Evolutionary conservation across 2,113 vertebrate species (phyloP).

Genomic region (Gadus chalcogrammus): DNA sequence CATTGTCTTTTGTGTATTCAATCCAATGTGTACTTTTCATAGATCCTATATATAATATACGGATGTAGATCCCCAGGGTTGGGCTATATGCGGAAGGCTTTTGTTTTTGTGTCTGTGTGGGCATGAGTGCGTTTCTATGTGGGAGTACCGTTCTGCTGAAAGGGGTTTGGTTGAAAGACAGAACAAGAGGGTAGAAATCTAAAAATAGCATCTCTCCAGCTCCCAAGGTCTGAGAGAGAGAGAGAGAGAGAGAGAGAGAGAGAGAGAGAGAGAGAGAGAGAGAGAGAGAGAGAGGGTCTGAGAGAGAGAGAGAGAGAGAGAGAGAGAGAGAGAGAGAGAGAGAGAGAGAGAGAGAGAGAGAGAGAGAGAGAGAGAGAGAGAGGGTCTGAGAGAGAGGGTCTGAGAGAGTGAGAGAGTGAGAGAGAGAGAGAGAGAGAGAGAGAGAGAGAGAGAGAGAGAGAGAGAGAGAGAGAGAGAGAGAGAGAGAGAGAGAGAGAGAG

Average conservation of each 20-base stretch:
- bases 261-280: conserved; percentile 19
- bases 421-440: not conserved
- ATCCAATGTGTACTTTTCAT: too few relatives aligned
- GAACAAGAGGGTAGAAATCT: conserved; percentile 42
- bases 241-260: conserved; percentile 21
- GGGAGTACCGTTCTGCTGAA: conserved; percentile 49
- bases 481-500: not conserved
- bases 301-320: conserved; percentile 11
- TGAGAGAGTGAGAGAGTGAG: not conserved
- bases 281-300: conserved; percentile 21
- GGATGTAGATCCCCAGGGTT: too few relatives aligned
- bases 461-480: not conserved
- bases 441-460: not conserved
- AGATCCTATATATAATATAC: too few relatives aligned
- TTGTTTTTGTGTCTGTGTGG: not conserved
- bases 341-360: not conserved
- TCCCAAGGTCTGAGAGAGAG: conserved; percentile 31
- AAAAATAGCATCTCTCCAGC: conserved; percentile 59
- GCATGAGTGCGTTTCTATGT: conserved; percentile 20
- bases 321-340: conserved; percentile 1
- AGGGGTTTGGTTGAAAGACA: conserved; percentile 36
- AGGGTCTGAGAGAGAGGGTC: not conserved
- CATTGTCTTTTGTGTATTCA: too few relatives aligned
- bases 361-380: not conserved
- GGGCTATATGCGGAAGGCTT: not conserved